Conservation (phyloP, 2,113 vertebrate species). For the Hippocampus barbouri region DNA sequence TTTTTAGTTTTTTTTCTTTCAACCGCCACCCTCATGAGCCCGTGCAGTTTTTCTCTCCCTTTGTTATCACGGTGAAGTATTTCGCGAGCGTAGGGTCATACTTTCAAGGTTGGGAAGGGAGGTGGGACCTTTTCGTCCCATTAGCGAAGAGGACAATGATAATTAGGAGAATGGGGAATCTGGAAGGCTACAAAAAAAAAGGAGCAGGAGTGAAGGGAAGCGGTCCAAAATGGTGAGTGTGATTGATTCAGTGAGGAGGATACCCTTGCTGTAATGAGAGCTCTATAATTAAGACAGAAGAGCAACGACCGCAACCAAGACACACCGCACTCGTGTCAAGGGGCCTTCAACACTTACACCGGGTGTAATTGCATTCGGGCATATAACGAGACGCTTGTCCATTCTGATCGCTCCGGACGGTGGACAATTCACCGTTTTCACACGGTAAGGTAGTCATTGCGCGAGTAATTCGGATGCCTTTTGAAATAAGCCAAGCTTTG, state of each 20-base stretch:
- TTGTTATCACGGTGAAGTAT: neutral
- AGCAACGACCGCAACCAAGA: slow-evolving; percentile 64
- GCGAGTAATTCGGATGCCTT: too few species aligned
- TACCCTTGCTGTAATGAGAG: slow-evolving; percentile 74
- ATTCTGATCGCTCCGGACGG: neutral
- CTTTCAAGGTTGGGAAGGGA: slow-evolving; percentile 47
- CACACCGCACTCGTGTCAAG: slow-evolving; percentile 67
- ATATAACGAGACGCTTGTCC: neutral
- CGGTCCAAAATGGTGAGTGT: slow-evolving; percentile 37
- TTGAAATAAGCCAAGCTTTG: too few species aligned
- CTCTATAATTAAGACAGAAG: slow-evolving; percentile 82
- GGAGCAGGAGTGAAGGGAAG: slow-evolving; percentile 55
- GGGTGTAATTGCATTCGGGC: slow-evolving; percentile 61
- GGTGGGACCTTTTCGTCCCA: slow-evolving; percentile 52
- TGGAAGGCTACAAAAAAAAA: slow-evolving; percentile 55
- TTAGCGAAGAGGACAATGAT: slow-evolving; percentile 56
- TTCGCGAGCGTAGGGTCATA: slow-evolving; percentile 31
- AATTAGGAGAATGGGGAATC: slow-evolving; percentile 66
- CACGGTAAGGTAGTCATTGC: too few species aligned
- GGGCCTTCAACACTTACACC: slow-evolving; percentile 64
- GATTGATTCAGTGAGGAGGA: slow-evolving; percentile 74
- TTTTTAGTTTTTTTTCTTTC: neutral
- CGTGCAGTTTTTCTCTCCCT: neutral
- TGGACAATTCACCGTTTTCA: slow-evolving; percentile 32
- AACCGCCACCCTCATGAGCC: neutral